Evolutionary conservation across 2,797 vertebrate species (phyloP).

Genomic region (Takifugu rubripes): DNA sequence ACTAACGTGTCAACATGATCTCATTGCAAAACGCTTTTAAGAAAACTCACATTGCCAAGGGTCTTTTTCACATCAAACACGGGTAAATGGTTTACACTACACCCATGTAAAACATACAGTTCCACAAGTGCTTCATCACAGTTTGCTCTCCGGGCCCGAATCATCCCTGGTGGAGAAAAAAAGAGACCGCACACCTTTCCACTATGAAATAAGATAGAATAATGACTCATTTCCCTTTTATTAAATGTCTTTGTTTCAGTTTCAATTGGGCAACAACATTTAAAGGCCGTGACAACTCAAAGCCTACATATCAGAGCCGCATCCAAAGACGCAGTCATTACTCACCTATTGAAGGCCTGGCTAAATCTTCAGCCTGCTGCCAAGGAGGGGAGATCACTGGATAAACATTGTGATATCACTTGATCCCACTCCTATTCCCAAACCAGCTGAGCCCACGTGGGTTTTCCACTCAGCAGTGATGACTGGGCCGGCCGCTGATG

Average conservation of each 20-base stretch:
- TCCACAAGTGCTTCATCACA: conserved; percentile 13
- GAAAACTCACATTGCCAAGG: conserved; percentile 6
- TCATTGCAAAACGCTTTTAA: conserved; percentile 28
- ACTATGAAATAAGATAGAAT: too few species aligned
- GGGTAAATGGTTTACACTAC: conserved; percentile 25
- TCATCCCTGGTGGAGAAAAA: conserved; percentile 20
- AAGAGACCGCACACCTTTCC: not conserved
- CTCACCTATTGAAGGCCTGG: conserved; percentile 57
- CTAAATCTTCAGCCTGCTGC: conserved; percentile 48
- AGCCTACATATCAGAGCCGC: conserved; percentile 33
- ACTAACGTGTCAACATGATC: conserved; percentile 36
- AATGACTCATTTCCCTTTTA: conserved; percentile 46
- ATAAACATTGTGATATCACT: conserved; percentile 68
- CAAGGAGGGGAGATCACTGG: conserved; percentile 59
- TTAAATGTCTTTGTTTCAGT: conserved; percentile 55
- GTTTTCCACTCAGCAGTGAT: conserved; percentile 68
- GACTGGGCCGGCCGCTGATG: conserved; percentile 70
- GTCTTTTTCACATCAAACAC: conserved; percentile 19
- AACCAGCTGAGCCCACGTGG: conserved; percentile 58
- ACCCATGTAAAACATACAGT: conserved; percentile 28
- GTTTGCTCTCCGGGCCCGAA: conserved; percentile 8
- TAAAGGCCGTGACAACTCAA: conserved; percentile 53
- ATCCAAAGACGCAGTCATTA: conserved; percentile 48
- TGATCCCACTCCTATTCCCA: conserved; percentile 57
- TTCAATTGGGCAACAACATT: conserved; percentile 51